These are phyloP conservation scores for Chelonia mydas DNA, from an alignment of 2,797 vertebrate genomes.

Conservation along the genomic window DNA sequence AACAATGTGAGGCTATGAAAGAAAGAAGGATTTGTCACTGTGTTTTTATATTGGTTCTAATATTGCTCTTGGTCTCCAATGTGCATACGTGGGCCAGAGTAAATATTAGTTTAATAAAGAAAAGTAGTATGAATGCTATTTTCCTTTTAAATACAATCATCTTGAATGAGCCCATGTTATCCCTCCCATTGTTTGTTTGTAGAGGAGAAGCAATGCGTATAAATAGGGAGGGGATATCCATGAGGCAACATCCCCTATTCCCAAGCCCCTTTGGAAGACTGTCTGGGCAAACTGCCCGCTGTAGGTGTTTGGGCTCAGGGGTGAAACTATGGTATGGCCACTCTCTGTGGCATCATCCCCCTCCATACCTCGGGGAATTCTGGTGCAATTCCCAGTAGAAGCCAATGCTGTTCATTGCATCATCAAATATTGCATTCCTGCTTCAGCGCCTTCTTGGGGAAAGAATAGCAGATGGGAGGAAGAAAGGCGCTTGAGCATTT, in stretches of 20 bases:
- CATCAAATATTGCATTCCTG: fast-evolving
- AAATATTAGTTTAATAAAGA: conserved; percentile 25
- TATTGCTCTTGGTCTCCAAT: neutral
- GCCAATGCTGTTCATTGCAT: neutral
- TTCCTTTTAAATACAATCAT: neutral
- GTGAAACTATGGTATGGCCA: fast-evolving
- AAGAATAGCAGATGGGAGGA: neutral
- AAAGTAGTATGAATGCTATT: neutral
- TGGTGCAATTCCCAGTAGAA: neutral
- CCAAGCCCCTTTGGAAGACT: neutral
- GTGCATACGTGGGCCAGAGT: neutral
- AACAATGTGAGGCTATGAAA: neutral
- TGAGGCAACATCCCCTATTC: neutral
- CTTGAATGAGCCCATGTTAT: neutral
- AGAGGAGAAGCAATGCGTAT: neutral
- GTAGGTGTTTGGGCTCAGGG: neutral
- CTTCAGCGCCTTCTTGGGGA: neutral
- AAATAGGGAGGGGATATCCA: neutral
- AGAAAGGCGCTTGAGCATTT: neutral
- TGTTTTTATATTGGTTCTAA: conserved; percentile 13
- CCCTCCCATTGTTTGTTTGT: neutral
- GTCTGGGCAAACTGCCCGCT: neutral
- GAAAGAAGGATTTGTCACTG: neutral
- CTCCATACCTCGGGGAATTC: neutral
- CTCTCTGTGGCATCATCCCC: neutral